A percentile compares a stretch with the other conserved stretches of the same genome.
Evolutionary conservation across 2,113 vertebrate species (phyloP).

Genomic region (Tyto alba): DNA sequence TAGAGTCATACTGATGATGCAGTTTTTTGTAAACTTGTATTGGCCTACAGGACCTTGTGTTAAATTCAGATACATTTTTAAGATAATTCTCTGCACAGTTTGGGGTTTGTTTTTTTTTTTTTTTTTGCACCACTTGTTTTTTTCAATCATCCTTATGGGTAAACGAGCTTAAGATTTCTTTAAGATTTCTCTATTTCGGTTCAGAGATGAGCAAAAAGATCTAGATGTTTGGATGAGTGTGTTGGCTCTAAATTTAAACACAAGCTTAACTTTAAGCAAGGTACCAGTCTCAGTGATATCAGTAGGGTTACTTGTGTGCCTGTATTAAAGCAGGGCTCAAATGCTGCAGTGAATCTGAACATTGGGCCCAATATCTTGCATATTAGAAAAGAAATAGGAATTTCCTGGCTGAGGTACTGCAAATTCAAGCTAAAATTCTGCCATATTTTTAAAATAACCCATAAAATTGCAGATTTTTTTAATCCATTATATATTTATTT

Average conservation of each 20-base stretch:
- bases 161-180: background rate
- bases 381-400: background rate
- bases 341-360: background rate
- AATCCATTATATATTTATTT: background rate
- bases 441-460: background rate
- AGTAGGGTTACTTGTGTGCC: background rate
- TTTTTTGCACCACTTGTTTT: background rate
- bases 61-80: background rate
- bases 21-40: background rate
- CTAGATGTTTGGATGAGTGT: background rate
- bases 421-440: background rate
- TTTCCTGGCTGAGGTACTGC: background rate
- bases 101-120: too few species aligned
- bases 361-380: background rate
- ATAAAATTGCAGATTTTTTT: background rate
- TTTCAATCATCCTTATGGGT: background rate
- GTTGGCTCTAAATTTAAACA: background rate
- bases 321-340: background rate
- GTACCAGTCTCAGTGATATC: rapidly evolving
- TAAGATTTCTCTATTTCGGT: background rate
- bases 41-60: background rate
- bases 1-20: background rate
- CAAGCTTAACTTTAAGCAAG: background rate
- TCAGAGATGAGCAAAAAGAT: background rate
- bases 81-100: background rate